A percentile compares a stretch with the other conserved stretches of the same genome.
phyloP scores from a whole-genome alignment of 2,113 vertebrate species.

The Myotis brandtii region DNA sequence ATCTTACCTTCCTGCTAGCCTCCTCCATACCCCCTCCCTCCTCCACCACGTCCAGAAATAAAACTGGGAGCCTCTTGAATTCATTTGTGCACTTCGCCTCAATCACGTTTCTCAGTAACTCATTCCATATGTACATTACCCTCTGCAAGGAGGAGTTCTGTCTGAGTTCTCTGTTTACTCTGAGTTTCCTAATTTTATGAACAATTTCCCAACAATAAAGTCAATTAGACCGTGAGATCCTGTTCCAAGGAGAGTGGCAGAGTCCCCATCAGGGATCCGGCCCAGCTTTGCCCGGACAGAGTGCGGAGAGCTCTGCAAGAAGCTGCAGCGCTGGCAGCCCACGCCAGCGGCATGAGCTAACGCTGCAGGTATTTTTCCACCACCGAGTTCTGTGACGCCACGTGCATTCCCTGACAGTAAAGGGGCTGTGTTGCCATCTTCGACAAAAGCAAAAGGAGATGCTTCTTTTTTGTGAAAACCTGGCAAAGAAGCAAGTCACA shows the following conservation, averaged over 20 bases:
- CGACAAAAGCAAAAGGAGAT: constrained; percentile 20
- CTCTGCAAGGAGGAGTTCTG: constrained; percentile 61
- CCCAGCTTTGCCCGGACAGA: constrained; percentile 62
- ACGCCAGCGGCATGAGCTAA: constrained; percentile 63
- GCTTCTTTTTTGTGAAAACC: constrained; percentile 1
- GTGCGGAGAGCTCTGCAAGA: neutral
- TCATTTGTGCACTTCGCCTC: constrained; percentile 75
- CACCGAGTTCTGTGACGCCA: constrained; percentile 41
- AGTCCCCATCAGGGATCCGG: constrained; percentile 61
- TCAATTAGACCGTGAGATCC: constrained; percentile 83
- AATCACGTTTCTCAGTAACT: constrained; percentile 79
- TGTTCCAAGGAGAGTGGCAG: constrained; percentile 79
- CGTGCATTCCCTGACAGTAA: constrained; percentile 46
- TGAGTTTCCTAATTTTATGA: constrained; percentile 85
- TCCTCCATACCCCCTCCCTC: neutral
- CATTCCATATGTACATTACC: constrained; percentile 79
- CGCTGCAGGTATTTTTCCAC: constrained; percentile 82
- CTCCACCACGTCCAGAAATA: constrained; percentile 80
- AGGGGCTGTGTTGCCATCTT: constrained; percentile 33
- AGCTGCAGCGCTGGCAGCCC: neutral
- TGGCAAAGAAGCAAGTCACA: constrained; percentile 38
- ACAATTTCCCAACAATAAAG: constrained; percentile 87
- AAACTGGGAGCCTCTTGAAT: constrained; percentile 82
- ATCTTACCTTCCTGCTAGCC: constrained; percentile 44
- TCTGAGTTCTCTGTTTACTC: constrained; percentile 78